Base-by-base conservation (phyloP, 2,888 invertebrate species). In the Copidosoma aretas region DNA sequence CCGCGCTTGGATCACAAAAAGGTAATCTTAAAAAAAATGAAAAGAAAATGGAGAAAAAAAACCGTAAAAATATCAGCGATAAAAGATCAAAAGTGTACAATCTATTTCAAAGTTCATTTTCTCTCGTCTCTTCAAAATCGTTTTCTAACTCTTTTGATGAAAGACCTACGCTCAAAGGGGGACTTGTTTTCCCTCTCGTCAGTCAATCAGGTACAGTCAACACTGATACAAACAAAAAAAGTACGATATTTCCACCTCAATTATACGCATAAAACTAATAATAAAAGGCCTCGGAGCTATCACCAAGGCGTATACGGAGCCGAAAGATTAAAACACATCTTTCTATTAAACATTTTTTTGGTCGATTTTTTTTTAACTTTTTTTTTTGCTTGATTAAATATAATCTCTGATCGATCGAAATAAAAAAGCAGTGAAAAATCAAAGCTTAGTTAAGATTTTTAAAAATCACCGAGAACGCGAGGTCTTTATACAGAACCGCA, bases 151-250 rank as follows among this genome's bases (percentile, higher is more conserved):
- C 32, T 32, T 32, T 46, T 32, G 17, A n/a, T 52, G 24, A 46
- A 58, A 61, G 46, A 61, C 49, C 51, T 43, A 57, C 63, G 51
- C 43, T 32, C 32, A 32, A 32, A 32, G 32, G 32, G 32, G 32
- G 32, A 32, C 32, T 32, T 14, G 43, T 4, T 63, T 71, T 56
- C 63, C 65, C 65, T 68, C 67, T 65, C 68, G 41, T 68, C 71
- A 71, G 71, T 71, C 65, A 71, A 63, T 71, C 71, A 68, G 65
- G 68, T 71, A 71, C 71, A 51, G 62, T 71, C 56, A 68, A 71
- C 65, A 62, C 41, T 56, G 54, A 68, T 12, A 46, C 21, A 61
- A 53, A 70, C 46, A 21, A 60, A 59, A 66, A 67, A 67, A 67
- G 10, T 15, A 25, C 43, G 14, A 24, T n/a, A n/a, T 51, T 63